These are phyloP conservation scores for Halictus rubicundus DNA, from an alignment of 1,140 invertebrate species.

Conservation along the genomic window DNA sequence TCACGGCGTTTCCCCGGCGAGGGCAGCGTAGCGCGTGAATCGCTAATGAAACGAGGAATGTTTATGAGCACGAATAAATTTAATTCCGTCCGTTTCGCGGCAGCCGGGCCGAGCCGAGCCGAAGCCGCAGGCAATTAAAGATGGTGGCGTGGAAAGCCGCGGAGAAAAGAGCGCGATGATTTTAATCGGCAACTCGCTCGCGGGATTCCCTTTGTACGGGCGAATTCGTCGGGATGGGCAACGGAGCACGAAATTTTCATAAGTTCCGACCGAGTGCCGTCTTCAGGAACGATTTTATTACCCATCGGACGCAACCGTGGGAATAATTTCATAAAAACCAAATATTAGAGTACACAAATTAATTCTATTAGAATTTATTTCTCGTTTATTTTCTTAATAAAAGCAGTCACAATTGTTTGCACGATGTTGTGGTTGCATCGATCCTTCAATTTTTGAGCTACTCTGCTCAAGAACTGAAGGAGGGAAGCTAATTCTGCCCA, in stretches of 20 bases:
- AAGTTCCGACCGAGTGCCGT: conserved; percentile 61
- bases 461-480: too few relatives aligned
- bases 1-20: background rate
- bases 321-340: too few relatives aligned
- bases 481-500: too few relatives aligned
- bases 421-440: too few relatives aligned
- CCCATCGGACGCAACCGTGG: too few relatives aligned
- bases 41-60: conserved; percentile 28
- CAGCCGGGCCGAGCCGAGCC: background rate
- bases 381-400: too few relatives aligned
- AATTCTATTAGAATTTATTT: too few relatives aligned
- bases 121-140: conserved; percentile 18
- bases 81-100: background rate
- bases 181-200: conserved; percentile 52
- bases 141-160: conserved; percentile 11
- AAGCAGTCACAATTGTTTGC: too few relatives aligned
- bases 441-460: too few relatives aligned
- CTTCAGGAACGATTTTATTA: too few relatives aligned
- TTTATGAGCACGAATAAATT: conserved; percentile 32
- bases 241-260: conserved; percentile 72
- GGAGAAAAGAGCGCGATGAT: conserved; percentile 37
- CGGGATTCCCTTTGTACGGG: conserved; percentile 37
- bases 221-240: conserved; percentile 32
- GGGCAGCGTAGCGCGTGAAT: conserved; percentile 5
- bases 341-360: too few relatives aligned